These are phyloP conservation scores for Syrista parreyssii DNA, from an alignment of 2,888 invertebrate genomes.

Conservation along the genomic window DNA sequence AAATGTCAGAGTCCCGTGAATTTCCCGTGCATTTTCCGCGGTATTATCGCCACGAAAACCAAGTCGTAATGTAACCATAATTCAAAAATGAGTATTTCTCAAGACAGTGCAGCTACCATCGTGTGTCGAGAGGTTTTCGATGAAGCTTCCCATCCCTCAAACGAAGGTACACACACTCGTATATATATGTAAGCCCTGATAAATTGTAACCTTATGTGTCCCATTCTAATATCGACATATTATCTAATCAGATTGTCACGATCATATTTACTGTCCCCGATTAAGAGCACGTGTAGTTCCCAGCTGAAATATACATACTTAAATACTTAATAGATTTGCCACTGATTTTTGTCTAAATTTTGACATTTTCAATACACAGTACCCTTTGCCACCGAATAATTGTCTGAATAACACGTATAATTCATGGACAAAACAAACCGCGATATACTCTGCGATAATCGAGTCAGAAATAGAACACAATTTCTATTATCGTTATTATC, in stretches of 20 bases:
- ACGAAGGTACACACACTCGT: slow-evolving; percentile 75
- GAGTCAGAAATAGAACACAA: neutral
- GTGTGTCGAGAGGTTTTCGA: slow-evolving; percentile 88
- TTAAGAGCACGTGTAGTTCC: neutral
- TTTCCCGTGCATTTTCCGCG: slow-evolving; percentile 13
- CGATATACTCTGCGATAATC: neutral
- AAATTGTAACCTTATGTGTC: neutral
- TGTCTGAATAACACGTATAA: neutral
- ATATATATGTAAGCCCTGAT: neutral
- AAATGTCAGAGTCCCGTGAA: slow-evolving; percentile 33
- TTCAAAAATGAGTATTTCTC: slow-evolving; percentile 59
- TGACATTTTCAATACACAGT: neutral
- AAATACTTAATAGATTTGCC: neutral
- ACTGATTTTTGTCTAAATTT: neutral
- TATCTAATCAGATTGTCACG: neutral
- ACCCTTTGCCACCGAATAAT: neutral
- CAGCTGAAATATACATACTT: neutral
- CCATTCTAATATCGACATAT: neutral
- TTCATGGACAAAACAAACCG: neutral
- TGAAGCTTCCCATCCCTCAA: slow-evolving; percentile 84
- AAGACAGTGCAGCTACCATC: slow-evolving; percentile 68
- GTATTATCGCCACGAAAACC: slow-evolving; percentile 19
- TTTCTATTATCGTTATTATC: neutral
- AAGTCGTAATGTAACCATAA: slow-evolving; percentile 27
- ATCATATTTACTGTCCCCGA: neutral